phyloP scores from a whole-genome alignment of 1,140 invertebrate genomes.

The Thaumetopoea pityocampa region DNA sequence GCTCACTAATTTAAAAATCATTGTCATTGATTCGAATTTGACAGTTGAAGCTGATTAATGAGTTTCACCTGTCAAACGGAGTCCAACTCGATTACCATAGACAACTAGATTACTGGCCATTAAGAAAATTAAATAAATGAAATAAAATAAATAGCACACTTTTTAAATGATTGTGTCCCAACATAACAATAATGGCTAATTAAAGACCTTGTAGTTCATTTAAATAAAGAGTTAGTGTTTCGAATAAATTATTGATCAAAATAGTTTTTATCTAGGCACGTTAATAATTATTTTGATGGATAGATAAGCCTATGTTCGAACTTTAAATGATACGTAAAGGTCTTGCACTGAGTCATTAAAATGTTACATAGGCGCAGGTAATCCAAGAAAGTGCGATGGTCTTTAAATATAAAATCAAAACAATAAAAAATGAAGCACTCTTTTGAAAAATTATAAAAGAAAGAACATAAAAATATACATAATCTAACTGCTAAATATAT shows the following conservation, averaged over 20 bases:
- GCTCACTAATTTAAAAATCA: too few relatives aligned
- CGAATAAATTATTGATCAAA: slow-evolving; percentile 14
- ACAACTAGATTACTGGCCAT: slow-evolving; percentile 1
- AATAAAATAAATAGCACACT: background rate
- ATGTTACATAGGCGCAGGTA: background rate
- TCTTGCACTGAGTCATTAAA: slow-evolving; percentile 6
- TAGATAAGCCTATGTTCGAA: slow-evolving; percentile 10
- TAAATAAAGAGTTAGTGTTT: slow-evolving; percentile 31
- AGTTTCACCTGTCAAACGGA: slow-evolving; percentile 4
- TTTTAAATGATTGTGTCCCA: background rate
- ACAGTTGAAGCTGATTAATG: background rate
- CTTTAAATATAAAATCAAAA: slow-evolving; percentile 4
- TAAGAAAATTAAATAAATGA: slow-evolving; percentile 5
- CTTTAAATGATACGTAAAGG: slow-evolving; percentile 8
- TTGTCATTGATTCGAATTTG: too few relatives aligned
- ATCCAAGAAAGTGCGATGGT: background rate
- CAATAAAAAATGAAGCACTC: too few relatives aligned
- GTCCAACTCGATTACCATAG: background rate
- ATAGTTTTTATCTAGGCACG: background rate
- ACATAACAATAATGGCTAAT: slow-evolving; percentile 21
- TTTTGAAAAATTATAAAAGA: too few relatives aligned
- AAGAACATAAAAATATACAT: too few relatives aligned
- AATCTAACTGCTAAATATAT: too few relatives aligned
- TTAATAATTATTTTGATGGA: slow-evolving; percentile 13
- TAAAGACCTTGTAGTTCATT: slow-evolving; percentile 33